Conservation (phyloP, 2,113 vertebrate genomes). For the Andinoacara biseriatus region DNA sequence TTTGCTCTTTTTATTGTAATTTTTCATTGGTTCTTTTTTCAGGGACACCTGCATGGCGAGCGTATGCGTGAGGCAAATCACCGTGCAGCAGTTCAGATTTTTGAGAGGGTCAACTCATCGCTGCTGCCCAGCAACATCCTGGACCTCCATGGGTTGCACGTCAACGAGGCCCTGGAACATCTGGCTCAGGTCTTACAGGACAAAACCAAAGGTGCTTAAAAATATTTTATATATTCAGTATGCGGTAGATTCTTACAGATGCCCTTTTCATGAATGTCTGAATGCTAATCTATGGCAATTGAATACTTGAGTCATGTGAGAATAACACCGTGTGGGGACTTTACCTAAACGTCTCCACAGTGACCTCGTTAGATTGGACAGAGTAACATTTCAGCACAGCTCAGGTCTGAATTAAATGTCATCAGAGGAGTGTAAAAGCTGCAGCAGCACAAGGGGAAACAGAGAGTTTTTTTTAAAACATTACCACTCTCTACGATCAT, state of each 20-base stretch:
- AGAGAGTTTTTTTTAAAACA: background rate
- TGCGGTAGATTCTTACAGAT: background rate
- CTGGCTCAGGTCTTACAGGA: constrained; percentile 85
- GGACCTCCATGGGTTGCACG: constrained; percentile 96
- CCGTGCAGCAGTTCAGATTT: constrained; percentile 90
- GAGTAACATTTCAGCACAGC: background rate
- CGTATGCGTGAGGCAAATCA: constrained; percentile 93
- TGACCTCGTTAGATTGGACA: background rate
- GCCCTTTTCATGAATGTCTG: background rate
- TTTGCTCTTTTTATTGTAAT: background rate
- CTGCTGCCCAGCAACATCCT: constrained; percentile 92
- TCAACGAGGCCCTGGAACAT: constrained; percentile 90
- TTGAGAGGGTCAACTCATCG: constrained; percentile 89
- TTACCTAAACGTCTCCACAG: background rate
- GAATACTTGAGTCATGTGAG: background rate
- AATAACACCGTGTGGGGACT: background rate
- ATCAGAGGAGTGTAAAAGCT: background rate
- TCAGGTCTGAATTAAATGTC: background rate
- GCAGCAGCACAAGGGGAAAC: background rate
- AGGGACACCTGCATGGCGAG: constrained; percentile 92
- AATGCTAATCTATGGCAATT: background rate
- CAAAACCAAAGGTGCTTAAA: constrained; percentile 86
- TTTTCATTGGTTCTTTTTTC: background rate
- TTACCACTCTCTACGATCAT: background rate
- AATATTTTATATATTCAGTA: background rate